phyloP scores from a whole-genome alignment of 2,113 vertebrate genomes.

The Clarias gariepinus region DNA sequence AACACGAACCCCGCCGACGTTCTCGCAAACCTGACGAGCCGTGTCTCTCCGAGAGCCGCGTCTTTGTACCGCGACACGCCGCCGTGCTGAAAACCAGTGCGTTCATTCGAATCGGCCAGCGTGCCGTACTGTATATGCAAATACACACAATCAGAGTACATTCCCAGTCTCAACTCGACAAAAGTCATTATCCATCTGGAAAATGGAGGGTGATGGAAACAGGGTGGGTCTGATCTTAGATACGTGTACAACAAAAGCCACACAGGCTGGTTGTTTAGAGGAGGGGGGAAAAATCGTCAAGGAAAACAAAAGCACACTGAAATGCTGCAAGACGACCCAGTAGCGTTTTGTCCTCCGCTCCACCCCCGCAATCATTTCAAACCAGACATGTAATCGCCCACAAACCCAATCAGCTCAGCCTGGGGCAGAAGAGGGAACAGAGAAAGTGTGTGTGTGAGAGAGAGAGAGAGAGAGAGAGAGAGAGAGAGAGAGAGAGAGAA shows the following conservation, averaged over 20 bases:
- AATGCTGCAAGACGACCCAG: neutral
- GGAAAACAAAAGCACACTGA: conserved; percentile 13
- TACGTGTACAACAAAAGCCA: neutral
- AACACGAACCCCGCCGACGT: neutral
- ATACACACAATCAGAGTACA: neutral
- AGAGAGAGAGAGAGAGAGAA: neutral
- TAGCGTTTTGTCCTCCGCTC: neutral
- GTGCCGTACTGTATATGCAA: too few species aligned
- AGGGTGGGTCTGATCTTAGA: neutral
- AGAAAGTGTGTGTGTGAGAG: neutral
- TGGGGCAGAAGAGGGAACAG: neutral
- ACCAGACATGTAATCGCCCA: conserved; percentile 45
- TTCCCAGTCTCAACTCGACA: neutral
- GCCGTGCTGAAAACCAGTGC: neutral
- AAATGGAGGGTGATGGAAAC: neutral
- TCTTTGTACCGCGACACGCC: neutral
- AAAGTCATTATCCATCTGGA: neutral
- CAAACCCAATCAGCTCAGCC: conserved; percentile 32
- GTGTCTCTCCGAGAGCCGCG: neutral
- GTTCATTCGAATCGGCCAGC: neutral
- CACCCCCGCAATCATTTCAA: conserved; percentile 29
- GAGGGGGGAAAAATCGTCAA: neutral
- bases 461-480: neutral
- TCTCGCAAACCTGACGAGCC: neutral
- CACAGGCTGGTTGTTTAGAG: neutral